Percentiles rank a stretch among this genome's conserved stretches.
Evolutionary conservation across 2,113 vertebrate species (phyloP).

Genomic region (Chaetops frenatus): DNA sequence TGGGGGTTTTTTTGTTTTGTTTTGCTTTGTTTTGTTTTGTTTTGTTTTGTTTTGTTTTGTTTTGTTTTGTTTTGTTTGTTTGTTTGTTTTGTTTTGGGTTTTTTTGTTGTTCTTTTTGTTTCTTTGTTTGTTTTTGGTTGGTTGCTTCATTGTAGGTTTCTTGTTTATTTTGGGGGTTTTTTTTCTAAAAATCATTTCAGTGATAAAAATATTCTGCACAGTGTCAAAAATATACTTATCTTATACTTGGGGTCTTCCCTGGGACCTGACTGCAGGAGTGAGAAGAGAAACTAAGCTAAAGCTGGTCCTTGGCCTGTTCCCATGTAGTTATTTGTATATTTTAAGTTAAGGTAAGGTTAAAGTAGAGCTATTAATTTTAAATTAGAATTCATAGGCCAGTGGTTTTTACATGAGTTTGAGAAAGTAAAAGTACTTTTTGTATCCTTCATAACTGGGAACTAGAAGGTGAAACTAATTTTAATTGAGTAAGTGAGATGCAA

Average conservation of each 20-base stretch:
- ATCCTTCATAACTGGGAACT: background rate
- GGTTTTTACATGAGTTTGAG: background rate
- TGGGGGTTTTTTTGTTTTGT: no score
- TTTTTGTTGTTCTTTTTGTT: background rate
- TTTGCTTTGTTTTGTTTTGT: no score
- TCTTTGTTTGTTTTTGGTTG: background rate
- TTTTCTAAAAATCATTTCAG: background rate
- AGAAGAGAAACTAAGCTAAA: background rate
- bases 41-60: no score
- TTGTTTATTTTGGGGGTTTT: background rate
- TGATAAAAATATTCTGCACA: background rate
- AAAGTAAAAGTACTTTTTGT: background rate
- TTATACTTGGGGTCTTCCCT: background rate
- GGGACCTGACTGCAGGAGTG: accelerated
- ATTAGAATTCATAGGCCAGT: background rate
- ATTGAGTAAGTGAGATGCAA: background rate
- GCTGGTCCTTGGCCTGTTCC: background rate
- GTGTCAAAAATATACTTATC: background rate
- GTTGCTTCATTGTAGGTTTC: accelerated
- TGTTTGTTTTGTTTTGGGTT: accelerated
- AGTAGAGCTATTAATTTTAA: background rate
- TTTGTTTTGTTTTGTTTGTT: no score
- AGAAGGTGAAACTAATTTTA: background rate
- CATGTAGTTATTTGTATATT: background rate
- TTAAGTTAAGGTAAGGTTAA: background rate